Base-by-base conservation (phyloP, 1,140 invertebrate species). In the Zaprionus ornatus region DNA sequence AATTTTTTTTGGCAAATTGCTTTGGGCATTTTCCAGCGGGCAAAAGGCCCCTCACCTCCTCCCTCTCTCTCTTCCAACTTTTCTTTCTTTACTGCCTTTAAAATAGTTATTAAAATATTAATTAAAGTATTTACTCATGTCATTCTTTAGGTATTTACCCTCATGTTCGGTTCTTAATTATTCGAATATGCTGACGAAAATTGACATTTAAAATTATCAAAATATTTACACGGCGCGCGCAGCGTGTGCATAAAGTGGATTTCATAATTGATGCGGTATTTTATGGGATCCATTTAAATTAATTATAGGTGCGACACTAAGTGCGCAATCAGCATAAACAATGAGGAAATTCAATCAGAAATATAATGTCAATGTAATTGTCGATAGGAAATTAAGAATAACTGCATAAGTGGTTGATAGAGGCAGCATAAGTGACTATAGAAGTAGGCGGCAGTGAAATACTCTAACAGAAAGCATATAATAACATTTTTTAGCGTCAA, bases 201-300 rank as follows among this genome's bases (percentile, higher is more conserved):
- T 56, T 37, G 12, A 25, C 50, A 62, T 63, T 64, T 65, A 27
- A 63, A 59, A 64, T 76, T 66, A 65, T 84, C 21, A 73, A 67
- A 67, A 79, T 73, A 32, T 87, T 57, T 37, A n/a, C 25, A 54
- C n/a, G 15, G 35, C 48, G 27, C 17, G 0, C 17, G 10, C 57
- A 57, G 7, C 37, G 27, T 13, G 19, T 55, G 42, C 59, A 74
- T 45, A 66, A 78, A 40, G 37, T 40, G 15, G n/a, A 45, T 17
- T 88, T 56, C 67, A 88, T 88, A 83, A 74, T 83, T 78, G 73
- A 87, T 75, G 37, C 21, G 57, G 57, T 29, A 71, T 72, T 88
- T 86, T 63, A 87, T 84, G 84, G 66, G 55, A 37, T 12, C 55
- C 56, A 88, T 88, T 88, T 72, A 73, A 80, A 74, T 86, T 77